Evolutionary conservation across 2,888 invertebrate genomes (phyloP), one percentile per base, ranked within the genome.

Genomic region (Rhorus exstirpatorius): DNA sequence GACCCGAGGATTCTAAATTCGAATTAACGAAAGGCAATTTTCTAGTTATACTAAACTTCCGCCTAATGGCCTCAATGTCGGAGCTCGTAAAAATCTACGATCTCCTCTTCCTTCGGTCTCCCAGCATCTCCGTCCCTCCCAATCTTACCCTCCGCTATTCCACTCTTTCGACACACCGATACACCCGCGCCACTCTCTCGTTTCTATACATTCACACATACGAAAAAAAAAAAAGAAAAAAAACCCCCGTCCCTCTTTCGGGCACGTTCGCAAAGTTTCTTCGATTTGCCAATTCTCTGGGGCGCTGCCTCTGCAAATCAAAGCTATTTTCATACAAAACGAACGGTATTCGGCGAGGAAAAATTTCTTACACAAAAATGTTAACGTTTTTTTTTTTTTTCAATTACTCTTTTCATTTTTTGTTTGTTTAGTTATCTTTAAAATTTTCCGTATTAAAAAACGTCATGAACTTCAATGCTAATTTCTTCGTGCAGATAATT

Each of bases 21-120:
- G 79, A 83, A 86, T 86, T 84, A 86, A 85, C 80, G 81, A 76
- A 83, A 86, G 80, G 83, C 81, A 83, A 83, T 85, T 84, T 86
- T 87, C 84, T 84, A 83, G 86, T 86, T 85, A 86, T 83, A 81
- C 79, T 79, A 80, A 86, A 87, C 80, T 84, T 85, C 53, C 70
- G 79, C 77, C 83, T 85, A 87, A 86, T 86, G 86, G 84, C 83
- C 79, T 85, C 80, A 86, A 83, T 87, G 81, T 83, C 79, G 65
- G 68, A 84, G 79, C 86, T 84, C 84, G 80, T 84, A 86, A 85
- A 85, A 86, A 83, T 75, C 83, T 71, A 83, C 84, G 75, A 76
- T 51, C 61, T 31, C 65, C 31, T 35, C 61, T 19, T 17, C 44
- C 63, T 55, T 79, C 60, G 1, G 35, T 41, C 83, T 41, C 72